Evolutionary conservation across 35 echinoderm and acorn worm species (phyloP), one percentile per base, ranked within the genome.

Genomic region (Ophiothrix spiculata): DNA sequence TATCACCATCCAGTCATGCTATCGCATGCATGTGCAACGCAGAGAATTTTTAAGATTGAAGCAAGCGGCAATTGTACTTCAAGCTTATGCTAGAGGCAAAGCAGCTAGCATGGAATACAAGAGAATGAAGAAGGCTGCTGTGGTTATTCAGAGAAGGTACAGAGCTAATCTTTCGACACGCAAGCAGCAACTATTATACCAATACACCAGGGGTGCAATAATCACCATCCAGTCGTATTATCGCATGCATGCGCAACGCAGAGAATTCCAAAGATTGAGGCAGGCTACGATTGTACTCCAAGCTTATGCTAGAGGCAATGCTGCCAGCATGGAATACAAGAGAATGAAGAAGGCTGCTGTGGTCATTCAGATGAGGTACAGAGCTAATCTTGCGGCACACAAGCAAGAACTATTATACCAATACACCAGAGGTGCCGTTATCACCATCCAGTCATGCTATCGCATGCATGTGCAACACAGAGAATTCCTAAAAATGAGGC

Each of bases 361-460:
- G 1, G 32, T 85, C 13, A 25, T 97, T 33, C 95, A 97, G 74
- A 77, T 84, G 4, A 28, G 39, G 75, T 88, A 84, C 64, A 81
- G 91, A 64, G 36, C 64, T 60, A 56, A 64, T 34, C 31, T 35
- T 32, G 80, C 80, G 34, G 25, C 23, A 12, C 13, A 56, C 3
- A 28, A 35, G 33, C 32, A 74, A 21, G 4, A 60, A 36, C 39
- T 79, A 34, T 21, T 64, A 35, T 95, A 88, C 42, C 86, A 91
- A 39, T 76, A 86, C 40, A 79, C 63, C 10, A 42, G 87, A 16
- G 84, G 91, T 56, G 91, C 87, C 21, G 85, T 80, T 73, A 97
- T 97, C 39, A 87, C 87, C 0, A 19, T 97, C 19, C 94, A 97
- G 39, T 81, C 94, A 35, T 31, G 46, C 25, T 36, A 74, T 1